These are phyloP conservation scores for Pterois miles DNA, from an alignment of 2,797 vertebrate species.

Conservation along the genomic window DNA sequence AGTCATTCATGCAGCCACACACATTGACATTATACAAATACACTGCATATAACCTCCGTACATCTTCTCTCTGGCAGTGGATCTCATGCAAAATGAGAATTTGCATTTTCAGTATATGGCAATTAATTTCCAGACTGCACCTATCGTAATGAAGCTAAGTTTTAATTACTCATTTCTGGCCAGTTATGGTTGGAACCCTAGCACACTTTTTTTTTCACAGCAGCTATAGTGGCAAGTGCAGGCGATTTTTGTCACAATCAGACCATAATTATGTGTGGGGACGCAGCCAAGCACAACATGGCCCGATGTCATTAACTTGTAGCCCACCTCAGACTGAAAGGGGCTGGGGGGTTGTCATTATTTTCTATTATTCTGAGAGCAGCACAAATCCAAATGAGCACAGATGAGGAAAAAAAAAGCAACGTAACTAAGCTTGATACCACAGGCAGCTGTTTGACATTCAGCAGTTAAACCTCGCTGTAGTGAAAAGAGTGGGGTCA, in stretches of 20 bases:
- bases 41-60: slow-evolving; percentile 18
- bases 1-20: not conserved
- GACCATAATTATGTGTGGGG: slow-evolving; percentile 80
- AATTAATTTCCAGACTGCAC: slow-evolving; percentile 74
- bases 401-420: slow-evolving; percentile 51
- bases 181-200: slow-evolving; percentile 68
- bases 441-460: slow-evolving; percentile 72
- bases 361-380: slow-evolving; percentile 80
- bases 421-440: slow-evolving; percentile 62
- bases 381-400: slow-evolving; percentile 73
- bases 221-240: slow-evolving; percentile 53
- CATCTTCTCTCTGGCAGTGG: slow-evolving; percentile 14
- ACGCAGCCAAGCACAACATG: slow-evolving; percentile 77
- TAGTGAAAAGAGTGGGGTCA: slow-evolving; percentile 72
- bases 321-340: slow-evolving; percentile 74
- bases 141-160: slow-evolving; percentile 79
- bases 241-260: slow-evolving; percentile 80
- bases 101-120: slow-evolving; percentile 56
- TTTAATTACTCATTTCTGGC: slow-evolving; percentile 82
- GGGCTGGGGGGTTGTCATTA: slow-evolving; percentile 71
- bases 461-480: slow-evolving; percentile 71
- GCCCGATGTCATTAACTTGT: slow-evolving; percentile 81
- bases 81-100: slow-evolving; percentile 51
- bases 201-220: slow-evolving; percentile 35
- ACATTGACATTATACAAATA: slow-evolving; percentile 9